Base-by-base conservation (phyloP, 2,113 vertebrate genomes). In the Hypanus sabinus region DNA sequence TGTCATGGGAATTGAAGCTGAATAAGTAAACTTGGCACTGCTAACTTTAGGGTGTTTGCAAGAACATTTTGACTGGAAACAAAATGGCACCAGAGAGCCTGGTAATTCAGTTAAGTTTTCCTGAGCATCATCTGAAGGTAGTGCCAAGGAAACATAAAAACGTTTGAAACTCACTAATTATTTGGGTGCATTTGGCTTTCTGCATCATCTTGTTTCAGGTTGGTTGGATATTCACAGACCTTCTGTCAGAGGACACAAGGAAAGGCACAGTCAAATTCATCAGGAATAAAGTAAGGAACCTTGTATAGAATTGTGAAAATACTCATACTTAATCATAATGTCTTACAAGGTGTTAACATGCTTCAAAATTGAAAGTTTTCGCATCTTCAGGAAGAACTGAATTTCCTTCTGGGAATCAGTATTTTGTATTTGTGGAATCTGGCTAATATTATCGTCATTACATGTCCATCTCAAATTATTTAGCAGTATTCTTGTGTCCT, bases 141-240 rank as follows among this genome's bases (percentile, higher is more conserved):
- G 30, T 73, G 22, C 6, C 68, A 20, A 73, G 91, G 91, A 93
- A 93, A 93, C 38, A 30, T 73, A 22, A 73, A 55, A 93, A 55
- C 68, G 46, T 24, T 36, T 18, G 36, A 38, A 7, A 14, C 91
- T 27, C 75, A 6, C n/a, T 38, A 62, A 90, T n/a, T 6, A 75
- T 73, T 55, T 71, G 5, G 38, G n/a, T 91, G 22, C 27, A 20
- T 33, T 55, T 73, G 77, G 83, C 94, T 30, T 33, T 62, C 11
- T 81, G 24, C 18, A 27, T 36, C 11, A 18, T 2, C 94, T 79
- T 94, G 55, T 38, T 92, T 95, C 88, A 99, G 99, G 98, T 99
- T 94, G 99, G 99, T 77, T 99, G 99, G 99, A 99, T 99, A 96
- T 99, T 99, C 94, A 98, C 98, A 30, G 99, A 99, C 94, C 97